phyloP scores from a whole-genome alignment of 2,888 invertebrate species.

The Sphaerophoria taeniata region DNA sequence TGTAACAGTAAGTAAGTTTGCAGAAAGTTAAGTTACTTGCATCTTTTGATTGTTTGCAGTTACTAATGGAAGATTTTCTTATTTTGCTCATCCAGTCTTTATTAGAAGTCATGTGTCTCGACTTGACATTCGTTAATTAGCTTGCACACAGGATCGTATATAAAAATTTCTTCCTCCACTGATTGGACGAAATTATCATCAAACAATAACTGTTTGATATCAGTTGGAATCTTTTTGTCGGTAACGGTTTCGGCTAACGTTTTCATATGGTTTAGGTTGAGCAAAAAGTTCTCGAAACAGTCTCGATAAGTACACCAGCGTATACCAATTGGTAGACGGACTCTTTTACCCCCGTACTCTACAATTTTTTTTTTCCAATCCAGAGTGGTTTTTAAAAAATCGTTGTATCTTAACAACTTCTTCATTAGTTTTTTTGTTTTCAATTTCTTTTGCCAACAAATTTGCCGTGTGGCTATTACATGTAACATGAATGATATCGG shows the following conservation, averaged over 20 bases:
- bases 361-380: slow-evolving; percentile 6
- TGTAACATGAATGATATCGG: not conserved
- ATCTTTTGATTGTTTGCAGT: no score
- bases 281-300: slow-evolving; percentile 8
- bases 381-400: slow-evolving; percentile 15
- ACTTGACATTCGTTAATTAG: no score
- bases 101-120: no score
- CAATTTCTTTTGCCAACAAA: slow-evolving; percentile 25
- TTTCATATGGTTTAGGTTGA: not conserved
- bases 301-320: slow-evolving; percentile 19
- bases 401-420: slow-evolving; percentile 3
- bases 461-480: slow-evolving; percentile 7
- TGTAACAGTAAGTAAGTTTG: no score
- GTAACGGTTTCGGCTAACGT: not conserved
- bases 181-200: slow-evolving; percentile 15
- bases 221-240: not conserved
- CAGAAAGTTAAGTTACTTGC: no score
- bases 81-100: no score
- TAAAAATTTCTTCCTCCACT: slow-evolving; percentile 21
- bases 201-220: slow-evolving; percentile 17
- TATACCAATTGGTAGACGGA: slow-evolving; percentile 13
- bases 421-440: not conserved
- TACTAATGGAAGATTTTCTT: no score
- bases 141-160: not conserved
- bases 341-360: slow-evolving; percentile 2